Evolutionary conservation across 2,888 invertebrate genomes (phyloP).

Genomic region (Parnassius mnemosyne): DNA sequence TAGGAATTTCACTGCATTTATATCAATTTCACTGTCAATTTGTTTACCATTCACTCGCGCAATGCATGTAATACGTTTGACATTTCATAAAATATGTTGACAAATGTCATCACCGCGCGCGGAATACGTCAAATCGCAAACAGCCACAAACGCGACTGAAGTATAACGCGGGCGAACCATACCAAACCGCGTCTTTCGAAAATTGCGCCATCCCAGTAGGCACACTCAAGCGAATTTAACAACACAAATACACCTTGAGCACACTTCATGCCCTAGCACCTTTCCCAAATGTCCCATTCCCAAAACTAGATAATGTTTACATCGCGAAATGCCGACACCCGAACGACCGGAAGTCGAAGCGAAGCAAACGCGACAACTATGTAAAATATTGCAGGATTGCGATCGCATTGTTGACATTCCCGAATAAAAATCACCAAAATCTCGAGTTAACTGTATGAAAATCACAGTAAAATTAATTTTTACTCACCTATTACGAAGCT

Average conservation of each 20-base stretch:
- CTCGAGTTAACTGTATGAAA: slow-evolving; percentile 83
- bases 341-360: slow-evolving; percentile 80
- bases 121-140: slow-evolving; percentile 81
- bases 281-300: slow-evolving; percentile 66
- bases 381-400: slow-evolving; percentile 89
- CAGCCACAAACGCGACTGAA: slow-evolving; percentile 81
- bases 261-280: slow-evolving; percentile 76
- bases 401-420: slow-evolving; percentile 88
- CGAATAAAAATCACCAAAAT: slow-evolving; percentile 83
- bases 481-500: slow-evolving; percentile 87
- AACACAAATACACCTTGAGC: slow-evolving; percentile 78
- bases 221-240: slow-evolving; percentile 79
- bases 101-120: slow-evolving; percentile 79
- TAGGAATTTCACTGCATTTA: slow-evolving; percentile 67
- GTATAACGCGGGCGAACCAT: slow-evolving; percentile 79
- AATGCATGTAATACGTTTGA: slow-evolving; percentile 73
- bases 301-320: slow-evolving; percentile 79
- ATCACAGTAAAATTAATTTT: slow-evolving; percentile 75
- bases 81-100: slow-evolving; percentile 78
- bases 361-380: slow-evolving; percentile 88
- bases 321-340: slow-evolving; percentile 79
- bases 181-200: slow-evolving; percentile 82
- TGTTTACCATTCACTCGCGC: slow-evolving; percentile 77
- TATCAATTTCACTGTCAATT: slow-evolving; percentile 71
- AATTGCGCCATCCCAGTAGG: slow-evolving; percentile 81